Conservation (phyloP, 1,140 invertebrate species). For the Tetranychus urticae region DNA sequence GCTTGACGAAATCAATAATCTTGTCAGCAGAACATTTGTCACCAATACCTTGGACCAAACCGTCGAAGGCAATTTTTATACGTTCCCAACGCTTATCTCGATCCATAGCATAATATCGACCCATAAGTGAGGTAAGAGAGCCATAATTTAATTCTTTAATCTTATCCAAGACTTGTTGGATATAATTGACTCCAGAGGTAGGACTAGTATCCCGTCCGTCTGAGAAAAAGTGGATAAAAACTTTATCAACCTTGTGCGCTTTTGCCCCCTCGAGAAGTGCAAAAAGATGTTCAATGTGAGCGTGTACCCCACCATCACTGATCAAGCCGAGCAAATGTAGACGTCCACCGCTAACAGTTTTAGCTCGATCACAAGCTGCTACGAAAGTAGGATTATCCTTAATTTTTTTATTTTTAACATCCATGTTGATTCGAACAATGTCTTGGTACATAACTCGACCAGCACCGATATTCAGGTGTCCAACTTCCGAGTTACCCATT, state of each 20-base stretch:
- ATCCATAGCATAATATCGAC: conserved; percentile 30
- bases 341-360: conserved; percentile 17
- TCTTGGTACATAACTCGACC: conserved; percentile 28
- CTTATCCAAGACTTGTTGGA: conserved; percentile 13
- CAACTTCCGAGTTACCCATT: conserved; percentile 29
- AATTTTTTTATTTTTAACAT: conserved; percentile 19
- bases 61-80: conserved; percentile 26
- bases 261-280: conserved; percentile 22
- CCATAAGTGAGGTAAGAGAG: conserved; percentile 22
- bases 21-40: conserved; percentile 16
- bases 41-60: conserved; percentile 22
- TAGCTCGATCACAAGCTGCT: conserved; percentile 20
- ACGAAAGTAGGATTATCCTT: conserved; percentile 19
- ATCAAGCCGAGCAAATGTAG: conserved; percentile 23
- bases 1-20: conserved; percentile 17
- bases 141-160: conserved; percentile 18
- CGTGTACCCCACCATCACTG: conserved; percentile 27
- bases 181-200: conserved; percentile 18
- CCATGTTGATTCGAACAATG: conserved; percentile 25
- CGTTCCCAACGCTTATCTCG: conserved; percentile 25
- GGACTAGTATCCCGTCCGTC: conserved; percentile 27
- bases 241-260: conserved; percentile 20
- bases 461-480: conserved; percentile 28
- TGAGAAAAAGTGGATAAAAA: conserved; percentile 25
- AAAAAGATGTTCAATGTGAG: conserved; percentile 26